Evolutionary conservation across 1,140 invertebrate genomes (phyloP), one percentile per base, ranked within the genome.

Genomic region (Marisa cornuarietis): DNA sequence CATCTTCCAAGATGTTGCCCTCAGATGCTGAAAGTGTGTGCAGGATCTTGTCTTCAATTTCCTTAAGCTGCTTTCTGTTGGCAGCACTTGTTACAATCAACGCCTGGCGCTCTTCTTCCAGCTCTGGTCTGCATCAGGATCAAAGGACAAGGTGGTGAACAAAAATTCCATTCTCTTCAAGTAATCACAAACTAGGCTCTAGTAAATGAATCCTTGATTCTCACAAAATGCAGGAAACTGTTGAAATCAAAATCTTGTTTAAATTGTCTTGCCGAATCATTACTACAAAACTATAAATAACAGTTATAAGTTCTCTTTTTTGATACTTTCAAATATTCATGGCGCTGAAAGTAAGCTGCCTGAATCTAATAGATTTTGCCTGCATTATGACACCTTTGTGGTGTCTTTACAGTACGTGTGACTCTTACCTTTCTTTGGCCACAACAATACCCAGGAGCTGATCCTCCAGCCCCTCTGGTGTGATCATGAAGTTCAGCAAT

Each of bases 371-470:
- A n/a, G n/a, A n/a, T n/a, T n/a, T n/a, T n/a, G n/a, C n/a, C n/a
- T 18, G 69, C 63, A 77, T 5, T 66, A 42, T 42, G 31, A 42
- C 54, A 58, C 16, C 11, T 18, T 18, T 9, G 8, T 58, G 3
- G 16, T 8, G 1, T 58, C 16, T 58, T 58, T 58, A 58, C 8
- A 58, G 54, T 14, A 54, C 14, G 52, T 58, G 61, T 10, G 16
- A 11, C 16, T 26, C 83, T 83, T 80, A 93, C 91, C 85, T 90
- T 83, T 92, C 91, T 83, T 91, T 92, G 58, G 91, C 91, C 8
- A 92, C 91, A n/a, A 92, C 91, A 76, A 92, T 92, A 69, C 91
- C 91, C 77, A 91, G 85, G 31, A 92, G 82, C 84, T 92, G 91
- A 79, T 92, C 91, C 81, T 92, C 91, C n/a, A 92, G 81, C 76